A percentile compares a stretch with the other conserved stretches of the same genome.
phyloP scores from a whole-genome alignment of 2,888 invertebrate species.

The Junonia oenone region DNA sequence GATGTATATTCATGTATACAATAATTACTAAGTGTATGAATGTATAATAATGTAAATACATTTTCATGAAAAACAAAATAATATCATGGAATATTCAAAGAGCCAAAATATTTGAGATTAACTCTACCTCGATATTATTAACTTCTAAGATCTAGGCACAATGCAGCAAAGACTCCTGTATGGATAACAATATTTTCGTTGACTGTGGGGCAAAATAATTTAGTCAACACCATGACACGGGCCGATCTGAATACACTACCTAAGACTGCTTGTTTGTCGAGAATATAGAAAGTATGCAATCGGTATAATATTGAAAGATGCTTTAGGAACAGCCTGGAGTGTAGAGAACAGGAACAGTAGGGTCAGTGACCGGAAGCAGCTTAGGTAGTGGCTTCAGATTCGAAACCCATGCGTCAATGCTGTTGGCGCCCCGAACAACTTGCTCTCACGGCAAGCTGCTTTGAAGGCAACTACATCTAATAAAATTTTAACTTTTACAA shows the following conservation, averaged over 20 bases:
- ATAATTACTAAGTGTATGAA: constrained; percentile 73
- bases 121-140: constrained; percentile 79
- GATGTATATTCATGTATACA: constrained; percentile 78
- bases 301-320: constrained; percentile 9
- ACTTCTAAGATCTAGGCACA: constrained; percentile 81
- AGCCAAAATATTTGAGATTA: constrained; percentile 79
- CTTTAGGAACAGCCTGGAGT: constrained; percentile 19
- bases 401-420: constrained; percentile 48
- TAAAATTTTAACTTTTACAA: constrained; percentile 61
- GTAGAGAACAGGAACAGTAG: constrained; percentile 6
- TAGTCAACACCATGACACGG: constrained; percentile 66
- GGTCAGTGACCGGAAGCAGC: constrained; percentile 36
- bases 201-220: constrained; percentile 70
- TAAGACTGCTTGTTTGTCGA: constrained; percentile 42
- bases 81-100: constrained; percentile 80
- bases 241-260: constrained; percentile 54
- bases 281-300: constrained; percentile 3
- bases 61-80: constrained; percentile 77
- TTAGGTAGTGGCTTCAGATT: constrained; percentile 52
- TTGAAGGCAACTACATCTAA: constrained; percentile 74
- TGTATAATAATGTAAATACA: constrained; percentile 79
- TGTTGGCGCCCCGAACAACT: constrained; percentile 58
- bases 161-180: constrained; percentile 80
- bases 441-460: constrained; percentile 57
- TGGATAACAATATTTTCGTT: constrained; percentile 76